These are phyloP conservation scores for Ptilorrhoa leucosticta DNA, from an alignment of 2,113 vertebrate genomes.

Conservation along the genomic window DNA sequence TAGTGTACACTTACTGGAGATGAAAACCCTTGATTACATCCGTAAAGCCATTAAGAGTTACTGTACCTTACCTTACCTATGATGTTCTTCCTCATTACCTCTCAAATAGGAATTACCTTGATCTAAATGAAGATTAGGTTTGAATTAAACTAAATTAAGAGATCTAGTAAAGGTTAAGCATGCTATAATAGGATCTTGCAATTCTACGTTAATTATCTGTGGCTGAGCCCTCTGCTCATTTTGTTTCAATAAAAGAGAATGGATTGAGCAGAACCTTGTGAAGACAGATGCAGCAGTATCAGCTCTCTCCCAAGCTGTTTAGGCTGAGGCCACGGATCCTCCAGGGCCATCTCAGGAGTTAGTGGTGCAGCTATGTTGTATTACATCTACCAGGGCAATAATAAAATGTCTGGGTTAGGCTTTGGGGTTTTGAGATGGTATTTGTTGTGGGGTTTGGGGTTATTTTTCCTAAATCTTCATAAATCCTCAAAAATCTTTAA, in stretches of 20 bases:
- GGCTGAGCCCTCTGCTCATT: not conserved
- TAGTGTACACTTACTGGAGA: not conserved
- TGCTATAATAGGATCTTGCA: not conserved
- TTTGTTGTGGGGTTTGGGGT: not conserved
- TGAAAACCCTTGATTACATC: not conserved
- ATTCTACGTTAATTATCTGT: not conserved
- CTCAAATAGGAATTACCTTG: not conserved
- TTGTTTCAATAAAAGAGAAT: not conserved
- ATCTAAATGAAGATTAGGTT: not conserved
- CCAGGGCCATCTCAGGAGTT: not conserved
- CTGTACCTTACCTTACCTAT: not conserved
- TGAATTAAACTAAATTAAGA: constrained; percentile 13
- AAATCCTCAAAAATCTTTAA: constrained; percentile 36
- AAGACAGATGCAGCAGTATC: not conserved
- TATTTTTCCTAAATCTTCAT: not conserved
- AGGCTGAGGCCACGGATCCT: not conserved
- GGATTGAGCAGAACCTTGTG: not conserved
- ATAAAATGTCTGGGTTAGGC: not conserved
- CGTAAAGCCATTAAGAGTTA: not conserved
- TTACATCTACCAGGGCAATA: not conserved
- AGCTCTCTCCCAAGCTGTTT: not conserved
- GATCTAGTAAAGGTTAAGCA: not conserved
- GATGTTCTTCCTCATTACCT: not conserved
- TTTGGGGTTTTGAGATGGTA: not conserved
- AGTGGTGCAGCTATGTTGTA: not conserved